phyloP scores from a whole-genome alignment of 2,888 invertebrate species.

The Nasonia oneida region DNA sequence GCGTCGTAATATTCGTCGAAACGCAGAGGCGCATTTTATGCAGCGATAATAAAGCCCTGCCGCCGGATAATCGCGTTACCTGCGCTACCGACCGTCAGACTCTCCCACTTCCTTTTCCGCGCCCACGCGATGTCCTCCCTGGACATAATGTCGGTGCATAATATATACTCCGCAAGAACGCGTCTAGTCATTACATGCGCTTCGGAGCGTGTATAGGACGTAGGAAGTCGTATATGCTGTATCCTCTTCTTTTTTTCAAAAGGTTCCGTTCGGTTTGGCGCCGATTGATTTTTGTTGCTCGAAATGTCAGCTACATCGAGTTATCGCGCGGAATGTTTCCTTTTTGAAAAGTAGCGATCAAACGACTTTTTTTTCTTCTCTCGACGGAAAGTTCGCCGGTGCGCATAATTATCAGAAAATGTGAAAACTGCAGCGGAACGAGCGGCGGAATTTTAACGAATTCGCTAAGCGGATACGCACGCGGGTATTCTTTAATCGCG shows the following conservation, averaged over 20 bases:
- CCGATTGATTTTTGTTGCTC: neutral
- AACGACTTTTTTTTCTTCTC: neutral
- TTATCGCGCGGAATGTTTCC: neutral
- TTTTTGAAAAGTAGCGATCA: neutral
- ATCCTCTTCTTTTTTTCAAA: neutral
- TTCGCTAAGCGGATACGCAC: neutral
- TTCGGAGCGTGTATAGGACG: neutral
- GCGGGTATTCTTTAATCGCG: neutral
- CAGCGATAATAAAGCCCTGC: neutral
- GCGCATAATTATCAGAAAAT: neutral
- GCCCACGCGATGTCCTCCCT: conserved; percentile 33
- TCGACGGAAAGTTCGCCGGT: neutral
- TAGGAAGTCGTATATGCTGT: neutral
- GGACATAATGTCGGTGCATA: neutral
- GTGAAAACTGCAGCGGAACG: neutral
- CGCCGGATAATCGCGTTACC: conserved; percentile 46
- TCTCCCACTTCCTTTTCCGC: conserved; percentile 41
- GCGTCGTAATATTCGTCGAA: neutral
- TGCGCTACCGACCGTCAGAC: conserved; percentile 27
- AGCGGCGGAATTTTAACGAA: neutral
- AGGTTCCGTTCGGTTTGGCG: neutral
- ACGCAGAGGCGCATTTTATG: neutral
- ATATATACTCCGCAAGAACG: neutral
- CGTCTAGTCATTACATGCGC: neutral
- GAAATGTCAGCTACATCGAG: neutral